A percentile compares a stretch with the other conserved stretches of the same genome.
Conservation (phyloP, 2,888 invertebrate species). For the Leucophora obtusa region DNA sequence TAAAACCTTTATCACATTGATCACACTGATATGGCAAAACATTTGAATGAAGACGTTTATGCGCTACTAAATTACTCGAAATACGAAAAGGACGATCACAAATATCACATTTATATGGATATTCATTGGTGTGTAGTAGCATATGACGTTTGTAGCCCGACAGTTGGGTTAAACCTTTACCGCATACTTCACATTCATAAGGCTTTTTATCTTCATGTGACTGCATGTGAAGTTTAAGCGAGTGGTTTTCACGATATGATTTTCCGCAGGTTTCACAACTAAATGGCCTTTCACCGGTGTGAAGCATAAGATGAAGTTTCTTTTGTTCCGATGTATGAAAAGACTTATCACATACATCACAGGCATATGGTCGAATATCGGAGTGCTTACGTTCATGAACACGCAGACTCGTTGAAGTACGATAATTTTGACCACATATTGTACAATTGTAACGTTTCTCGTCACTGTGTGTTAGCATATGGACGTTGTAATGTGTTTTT, state of each 20-base stretch:
- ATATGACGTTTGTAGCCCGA: slow-evolving; percentile 78
- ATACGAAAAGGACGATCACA: slow-evolving; percentile 75
- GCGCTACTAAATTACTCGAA: slow-evolving; percentile 77
- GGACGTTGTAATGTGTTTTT: slow-evolving; percentile 57
- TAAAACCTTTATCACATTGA: slow-evolving; percentile 75
- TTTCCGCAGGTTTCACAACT: slow-evolving; percentile 75
- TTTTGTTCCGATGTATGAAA: slow-evolving; percentile 77
- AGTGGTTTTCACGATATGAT: slow-evolving; percentile 75
- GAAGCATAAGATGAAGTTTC: slow-evolving; percentile 76
- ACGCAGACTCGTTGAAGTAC: slow-evolving; percentile 68
- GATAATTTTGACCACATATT: slow-evolving; percentile 54
- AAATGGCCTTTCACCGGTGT: slow-evolving; percentile 75
- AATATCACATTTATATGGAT: slow-evolving; percentile 75
- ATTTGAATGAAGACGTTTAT: slow-evolving; percentile 74
- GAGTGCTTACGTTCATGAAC: slow-evolving; percentile 72
- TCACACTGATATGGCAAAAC: slow-evolving; percentile 75
- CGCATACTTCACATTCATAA: slow-evolving; percentile 75
- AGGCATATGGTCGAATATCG: slow-evolving; percentile 74
- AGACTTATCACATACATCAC: slow-evolving; percentile 74
- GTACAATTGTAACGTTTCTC: slow-evolving; percentile 54
- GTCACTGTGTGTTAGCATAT: slow-evolving; percentile 57
- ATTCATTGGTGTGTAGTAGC: slow-evolving; percentile 77
- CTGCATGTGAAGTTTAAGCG: slow-evolving; percentile 74
- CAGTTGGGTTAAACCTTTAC: slow-evolving; percentile 77
- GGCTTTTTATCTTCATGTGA: slow-evolving; percentile 76